Conservation (phyloP, 2,797 vertebrate species). For the Bradypodion pumilum region DNA sequence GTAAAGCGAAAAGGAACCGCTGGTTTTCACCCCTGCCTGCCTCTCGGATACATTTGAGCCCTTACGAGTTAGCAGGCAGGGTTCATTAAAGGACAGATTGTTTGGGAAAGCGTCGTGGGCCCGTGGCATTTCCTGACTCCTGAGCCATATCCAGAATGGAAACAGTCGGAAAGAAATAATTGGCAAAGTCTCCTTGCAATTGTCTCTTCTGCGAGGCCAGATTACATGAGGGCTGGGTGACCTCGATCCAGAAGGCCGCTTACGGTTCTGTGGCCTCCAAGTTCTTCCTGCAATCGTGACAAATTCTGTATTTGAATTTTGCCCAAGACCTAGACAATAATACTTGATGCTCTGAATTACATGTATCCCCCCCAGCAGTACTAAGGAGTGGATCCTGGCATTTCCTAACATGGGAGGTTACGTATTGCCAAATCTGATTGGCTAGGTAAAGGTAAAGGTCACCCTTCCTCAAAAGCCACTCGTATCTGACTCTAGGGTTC, state of each 20-base stretch:
- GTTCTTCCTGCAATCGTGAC: neutral
- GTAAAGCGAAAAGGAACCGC: conserved; percentile 53
- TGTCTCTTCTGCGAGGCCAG: neutral
- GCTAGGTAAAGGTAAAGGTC: too few relatives aligned
- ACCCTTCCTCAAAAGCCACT: too few relatives aligned
- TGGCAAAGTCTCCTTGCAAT: neutral
- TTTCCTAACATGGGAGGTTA: neutral
- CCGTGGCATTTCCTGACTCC: conserved; percentile 41
- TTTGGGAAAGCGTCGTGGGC: neutral
- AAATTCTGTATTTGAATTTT: neutral
- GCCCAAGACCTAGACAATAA: neutral
- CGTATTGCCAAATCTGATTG: too few relatives aligned
- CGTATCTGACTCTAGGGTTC: too few relatives aligned
- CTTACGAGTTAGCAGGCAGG: conserved; percentile 36
- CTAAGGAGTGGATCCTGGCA: neutral
- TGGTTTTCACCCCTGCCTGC: conserved; percentile 30
- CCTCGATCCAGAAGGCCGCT: neutral
- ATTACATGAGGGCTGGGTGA: neutral
- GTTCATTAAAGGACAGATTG: conserved; percentile 58
- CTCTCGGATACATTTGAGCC: neutral
- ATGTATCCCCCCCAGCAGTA: too few relatives aligned
- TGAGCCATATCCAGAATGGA: conserved; percentile 39
- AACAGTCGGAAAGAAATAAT: conserved; percentile 38
- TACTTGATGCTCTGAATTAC: neutral
- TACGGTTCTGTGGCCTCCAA: neutral